Percentiles rank a stretch among this genome's conserved stretches.
Evolutionary conservation across 2,888 invertebrate genomes (phyloP).

Genomic region (Cerceris ruficornis): DNA sequence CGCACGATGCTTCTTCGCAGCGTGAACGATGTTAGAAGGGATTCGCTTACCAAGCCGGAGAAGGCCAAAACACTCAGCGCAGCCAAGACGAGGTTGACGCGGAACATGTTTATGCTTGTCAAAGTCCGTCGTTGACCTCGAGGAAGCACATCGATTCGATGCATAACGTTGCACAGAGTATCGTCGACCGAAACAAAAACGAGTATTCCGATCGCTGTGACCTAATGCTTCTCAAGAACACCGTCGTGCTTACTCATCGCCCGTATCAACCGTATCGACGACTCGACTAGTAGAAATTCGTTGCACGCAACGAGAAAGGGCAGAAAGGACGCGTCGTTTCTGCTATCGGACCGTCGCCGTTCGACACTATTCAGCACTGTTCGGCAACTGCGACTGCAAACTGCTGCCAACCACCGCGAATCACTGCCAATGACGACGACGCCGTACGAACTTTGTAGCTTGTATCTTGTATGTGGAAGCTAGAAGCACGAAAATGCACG

Average conservation of each 20-base stretch:
- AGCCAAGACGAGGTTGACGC: slow-evolving; percentile 27
- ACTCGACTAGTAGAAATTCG: background rate
- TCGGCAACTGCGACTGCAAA: too few relatives aligned
- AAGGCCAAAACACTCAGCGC: slow-evolving; percentile 42
- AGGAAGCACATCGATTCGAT: slow-evolving; percentile 31
- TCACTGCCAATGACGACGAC: too few relatives aligned
- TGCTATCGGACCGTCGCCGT: too few relatives aligned
- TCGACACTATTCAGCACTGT: too few relatives aligned
- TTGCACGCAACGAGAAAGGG: background rate
- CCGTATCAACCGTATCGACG: background rate
- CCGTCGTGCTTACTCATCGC: background rate
- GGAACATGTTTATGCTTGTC: slow-evolving; percentile 43
- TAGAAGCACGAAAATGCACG: too few relatives aligned
- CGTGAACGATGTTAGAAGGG: background rate
- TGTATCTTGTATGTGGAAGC: too few relatives aligned
- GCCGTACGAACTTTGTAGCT: too few relatives aligned
- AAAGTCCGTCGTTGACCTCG: slow-evolving; percentile 47
- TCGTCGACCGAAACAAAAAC: slow-evolving; percentile 14
- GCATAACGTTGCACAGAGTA: slow-evolving; percentile 18
- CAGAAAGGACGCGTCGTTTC: too few relatives aligned
- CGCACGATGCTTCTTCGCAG: too few relatives aligned
- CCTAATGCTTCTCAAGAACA: background rate
- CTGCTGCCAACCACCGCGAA: too few relatives aligned
- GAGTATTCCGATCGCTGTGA: too few relatives aligned
- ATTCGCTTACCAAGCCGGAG: slow-evolving; percentile 46